Percentiles rank a stretch among this genome's conserved stretches.
These are phyloP conservation scores for Cygnus atratus DNA, from an alignment of 2,113 vertebrate species.

Conservation along the genomic window DNA sequence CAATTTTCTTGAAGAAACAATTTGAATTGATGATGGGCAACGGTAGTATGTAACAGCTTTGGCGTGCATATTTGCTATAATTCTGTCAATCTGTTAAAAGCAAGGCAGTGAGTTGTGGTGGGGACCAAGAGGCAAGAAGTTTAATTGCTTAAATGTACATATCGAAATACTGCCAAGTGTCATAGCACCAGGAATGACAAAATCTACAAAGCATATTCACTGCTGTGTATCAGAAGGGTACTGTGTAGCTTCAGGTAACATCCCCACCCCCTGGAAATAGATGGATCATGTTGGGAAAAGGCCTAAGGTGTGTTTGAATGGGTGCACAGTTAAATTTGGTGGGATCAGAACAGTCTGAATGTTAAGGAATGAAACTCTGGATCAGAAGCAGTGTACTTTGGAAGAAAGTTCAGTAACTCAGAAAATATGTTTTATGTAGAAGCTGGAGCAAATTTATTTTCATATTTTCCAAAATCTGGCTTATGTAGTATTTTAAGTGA, in stretches of 20 bases:
- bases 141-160: background rate
- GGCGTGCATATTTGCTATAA: background rate
- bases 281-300: background rate
- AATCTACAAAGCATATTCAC: background rate
- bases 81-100: background rate
- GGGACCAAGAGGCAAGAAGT: background rate
- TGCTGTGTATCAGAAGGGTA: background rate
- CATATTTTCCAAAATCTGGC: background rate
- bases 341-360: background rate
- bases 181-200: background rate
- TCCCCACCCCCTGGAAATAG: background rate
- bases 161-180: background rate
- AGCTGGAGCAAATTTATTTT: constrained; percentile 2
- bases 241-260: background rate
- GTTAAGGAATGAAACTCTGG: background rate
- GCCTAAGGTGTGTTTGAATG: background rate
- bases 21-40: background rate
- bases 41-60: background rate
- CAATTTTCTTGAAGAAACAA: background rate
- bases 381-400: background rate
- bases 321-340: background rate
- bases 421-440: background rate
- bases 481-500: background rate
- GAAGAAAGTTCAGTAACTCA: background rate
- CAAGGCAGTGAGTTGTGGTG: background rate